A percentile compares a stretch with the other conserved stretches of the same genome.
phyloP scores from a whole-genome alignment of 2,797 vertebrate genomes.

The Onychomys torridus region DNA sequence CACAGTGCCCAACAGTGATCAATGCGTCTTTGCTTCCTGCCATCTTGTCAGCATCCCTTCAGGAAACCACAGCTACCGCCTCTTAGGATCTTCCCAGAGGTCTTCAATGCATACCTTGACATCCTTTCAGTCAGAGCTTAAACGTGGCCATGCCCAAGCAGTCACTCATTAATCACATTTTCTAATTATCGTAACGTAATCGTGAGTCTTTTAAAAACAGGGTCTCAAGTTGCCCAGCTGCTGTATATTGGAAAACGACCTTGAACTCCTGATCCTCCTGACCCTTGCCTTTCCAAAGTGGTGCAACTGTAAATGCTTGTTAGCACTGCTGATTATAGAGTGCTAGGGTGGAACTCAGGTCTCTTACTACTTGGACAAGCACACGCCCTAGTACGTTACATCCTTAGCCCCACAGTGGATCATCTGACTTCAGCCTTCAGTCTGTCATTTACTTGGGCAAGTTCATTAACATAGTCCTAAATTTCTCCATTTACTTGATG shows the following conservation, averaged over 20 bases:
- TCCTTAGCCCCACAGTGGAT: not conserved
- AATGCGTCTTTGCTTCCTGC: not conserved
- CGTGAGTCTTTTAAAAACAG: not conserved
- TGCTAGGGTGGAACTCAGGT: not conserved
- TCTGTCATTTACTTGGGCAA: not conserved
- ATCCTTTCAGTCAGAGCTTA: not conserved
- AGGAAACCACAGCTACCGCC: not conserved
- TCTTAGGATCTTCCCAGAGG: not conserved
- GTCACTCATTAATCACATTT: not conserved
- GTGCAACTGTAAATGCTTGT: no score
- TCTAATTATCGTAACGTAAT: conserved; percentile 17
- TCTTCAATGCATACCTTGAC: not conserved
- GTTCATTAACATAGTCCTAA: conserved; percentile 21
- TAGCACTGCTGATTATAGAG: no score
- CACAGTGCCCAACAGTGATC: conserved; percentile 2
- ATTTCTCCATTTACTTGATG: not conserved
- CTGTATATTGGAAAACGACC: not conserved
- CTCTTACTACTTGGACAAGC: not conserved
- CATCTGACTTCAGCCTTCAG: not conserved
- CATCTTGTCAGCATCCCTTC: not conserved
- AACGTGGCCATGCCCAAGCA: not conserved
- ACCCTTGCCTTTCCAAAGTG: not conserved
- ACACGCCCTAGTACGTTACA: not conserved
- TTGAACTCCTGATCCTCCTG: not conserved
- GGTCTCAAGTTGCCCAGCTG: not conserved